Base-by-base conservation (phyloP, 1,140 invertebrate species). In the Drosophila gunungcola region DNA sequence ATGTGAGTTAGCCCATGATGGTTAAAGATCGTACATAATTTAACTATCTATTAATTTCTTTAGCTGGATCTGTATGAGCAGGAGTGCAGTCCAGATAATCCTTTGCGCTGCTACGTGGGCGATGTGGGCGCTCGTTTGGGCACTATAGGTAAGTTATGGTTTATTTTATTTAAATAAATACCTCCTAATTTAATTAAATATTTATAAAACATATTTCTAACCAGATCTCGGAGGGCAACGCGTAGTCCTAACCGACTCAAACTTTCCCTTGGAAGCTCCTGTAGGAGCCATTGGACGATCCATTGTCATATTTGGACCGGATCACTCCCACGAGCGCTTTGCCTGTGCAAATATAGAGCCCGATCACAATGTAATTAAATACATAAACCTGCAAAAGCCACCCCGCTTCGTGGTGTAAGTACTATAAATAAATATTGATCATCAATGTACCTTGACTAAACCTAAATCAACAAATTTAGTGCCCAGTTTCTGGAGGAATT, bases 321-420 rank as follows among this genome's bases (percentile, higher is more conserved):
- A 97, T 76, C 93, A 94, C 52, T 95, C 95, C 7, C 90, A 92
- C 2, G 95, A 97, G 48, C 93, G 95, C 78, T 96, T 97, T 86
- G 97, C 97, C 10, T 98, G 98, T 92, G 97, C 97, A 46, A 98
- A 98, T 91, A 97, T 98, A 63, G 95, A 96, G 81, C 96, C 97
- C 1, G 97, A 98, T 92, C 95, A 97, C 91, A 96, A 98, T 92
- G 97, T 98, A 51, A 95, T 98, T 42, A 98, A 97, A 92, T 98
- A 97, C 92, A 96, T 96, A 1, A 98, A 97, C 84, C 95, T 98
- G 16, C 95, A 96, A 85, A 97, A 96, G 92, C 95, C 96, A 46
- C 97, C 97, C 2, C 94, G 96, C 92, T 98, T 98, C 91, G 96
- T 97, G 13, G 93, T 97, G 96, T 98, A 94, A 95, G 96, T 78